A percentile compares a stretch with the other conserved stretches of the same genome.
These are phyloP conservation scores for Trichopria drosophilae DNA, from an alignment of 2,888 invertebrate species.

Conservation along the genomic window DNA sequence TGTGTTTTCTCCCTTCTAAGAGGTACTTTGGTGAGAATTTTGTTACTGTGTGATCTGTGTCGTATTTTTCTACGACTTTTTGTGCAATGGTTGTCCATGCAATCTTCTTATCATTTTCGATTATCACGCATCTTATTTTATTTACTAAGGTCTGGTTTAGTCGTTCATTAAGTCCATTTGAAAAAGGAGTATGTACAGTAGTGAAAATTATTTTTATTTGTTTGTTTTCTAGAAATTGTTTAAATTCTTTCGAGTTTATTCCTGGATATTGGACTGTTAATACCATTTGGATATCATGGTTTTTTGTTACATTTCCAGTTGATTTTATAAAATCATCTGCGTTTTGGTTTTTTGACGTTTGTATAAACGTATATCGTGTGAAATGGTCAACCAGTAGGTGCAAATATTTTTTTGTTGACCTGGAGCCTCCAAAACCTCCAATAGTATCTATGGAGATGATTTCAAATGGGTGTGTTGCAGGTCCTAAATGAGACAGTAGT, in stretches of 20 bases:
- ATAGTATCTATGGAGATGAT: too few relatives aligned
- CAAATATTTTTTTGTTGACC: too few relatives aligned
- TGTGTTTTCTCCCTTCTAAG: constrained; percentile 34
- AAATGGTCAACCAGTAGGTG: too few relatives aligned
- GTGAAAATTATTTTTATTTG: constrained; percentile 43
- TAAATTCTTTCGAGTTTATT: constrained; percentile 41
- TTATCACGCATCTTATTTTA: constrained; percentile 43
- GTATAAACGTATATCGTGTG: too few relatives aligned
- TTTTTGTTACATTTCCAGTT: too few relatives aligned
- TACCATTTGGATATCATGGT: constrained; percentile 29
- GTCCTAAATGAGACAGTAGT: too few relatives aligned
- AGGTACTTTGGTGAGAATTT: constrained; percentile 38
- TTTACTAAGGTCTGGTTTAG: constrained; percentile 41
- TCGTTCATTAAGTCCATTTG: constrained; percentile 35
- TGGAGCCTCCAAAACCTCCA: too few relatives aligned
- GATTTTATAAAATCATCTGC: too few relatives aligned
- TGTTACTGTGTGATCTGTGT: constrained; percentile 40
- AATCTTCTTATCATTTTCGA: constrained; percentile 31
- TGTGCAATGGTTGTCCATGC: constrained; percentile 42
- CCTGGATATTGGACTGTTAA: constrained; percentile 42
- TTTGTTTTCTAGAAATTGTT: constrained; percentile 35
- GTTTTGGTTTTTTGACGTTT: too few relatives aligned
- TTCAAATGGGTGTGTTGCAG: too few relatives aligned
- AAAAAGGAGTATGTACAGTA: constrained; percentile 33
- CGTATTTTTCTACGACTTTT: constrained; percentile 38